Evolutionary conservation across 2,113 vertebrate species (phyloP).

Genomic region (Gallinago paraguaiae): DNA sequence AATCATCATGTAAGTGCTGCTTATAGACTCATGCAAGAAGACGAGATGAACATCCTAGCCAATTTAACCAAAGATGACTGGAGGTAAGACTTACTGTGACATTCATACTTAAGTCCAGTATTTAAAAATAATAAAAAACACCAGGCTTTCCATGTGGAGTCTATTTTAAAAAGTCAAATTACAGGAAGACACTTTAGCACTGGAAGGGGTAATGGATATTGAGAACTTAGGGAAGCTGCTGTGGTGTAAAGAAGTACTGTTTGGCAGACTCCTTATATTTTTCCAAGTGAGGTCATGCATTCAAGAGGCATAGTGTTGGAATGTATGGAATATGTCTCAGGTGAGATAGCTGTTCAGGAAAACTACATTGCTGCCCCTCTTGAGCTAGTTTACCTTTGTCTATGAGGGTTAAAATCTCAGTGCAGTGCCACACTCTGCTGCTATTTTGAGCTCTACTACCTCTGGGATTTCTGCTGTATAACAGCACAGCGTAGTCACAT

Average conservation of each 20-base stretch:
- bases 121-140: neutral
- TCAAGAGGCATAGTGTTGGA: neutral
- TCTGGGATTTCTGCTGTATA: neutral
- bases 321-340: neutral
- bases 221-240: neutral
- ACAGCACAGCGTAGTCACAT: neutral
- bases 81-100: constrained; percentile 80
- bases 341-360: neutral
- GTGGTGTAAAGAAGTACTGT: neutral
- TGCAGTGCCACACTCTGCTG: neutral
- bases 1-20: constrained; percentile 98
- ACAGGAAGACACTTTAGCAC: neutral
- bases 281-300: neutral
- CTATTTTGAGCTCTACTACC: neutral
- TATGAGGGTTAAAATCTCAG: neutral
- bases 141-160: neutral
- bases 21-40: constrained; percentile 96
- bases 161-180: neutral
- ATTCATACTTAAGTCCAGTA: neutral
- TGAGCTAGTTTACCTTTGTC: neutral
- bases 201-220: neutral
- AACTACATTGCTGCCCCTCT: neutral
- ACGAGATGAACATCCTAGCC: constrained; percentile 95
- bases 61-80: constrained; percentile 98
- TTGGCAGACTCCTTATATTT: neutral